phyloP scores from a whole-genome alignment of 2,113 vertebrate genomes.

The Megaceryle torquata region DNA sequence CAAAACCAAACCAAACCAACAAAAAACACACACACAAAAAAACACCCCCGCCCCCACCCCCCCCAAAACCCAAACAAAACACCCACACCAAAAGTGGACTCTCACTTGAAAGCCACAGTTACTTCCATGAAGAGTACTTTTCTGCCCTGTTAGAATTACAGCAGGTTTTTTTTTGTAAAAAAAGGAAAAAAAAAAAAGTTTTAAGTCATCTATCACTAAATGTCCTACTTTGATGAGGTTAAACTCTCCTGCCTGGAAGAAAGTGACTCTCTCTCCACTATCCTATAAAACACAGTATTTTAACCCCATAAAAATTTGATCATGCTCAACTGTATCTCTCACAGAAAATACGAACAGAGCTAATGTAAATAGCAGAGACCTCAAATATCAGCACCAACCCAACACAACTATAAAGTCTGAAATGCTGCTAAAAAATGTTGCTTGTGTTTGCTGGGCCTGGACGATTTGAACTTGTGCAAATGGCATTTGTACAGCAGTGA shows the following conservation, averaged over 20 bases:
- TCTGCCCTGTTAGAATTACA: background rate
- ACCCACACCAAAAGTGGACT: background rate
- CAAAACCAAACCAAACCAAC: too few species aligned
- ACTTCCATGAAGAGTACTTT: background rate
- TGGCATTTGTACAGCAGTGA: background rate
- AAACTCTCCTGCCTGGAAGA: background rate
- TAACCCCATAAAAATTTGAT: background rate
- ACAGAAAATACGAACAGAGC: background rate
- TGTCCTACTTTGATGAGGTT: background rate
- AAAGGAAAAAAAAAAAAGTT: background rate
- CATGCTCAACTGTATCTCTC: background rate
- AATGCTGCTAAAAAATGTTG: background rate
- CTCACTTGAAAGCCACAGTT: background rate
- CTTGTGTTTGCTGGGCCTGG: background rate
- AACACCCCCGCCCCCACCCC: too few species aligned
- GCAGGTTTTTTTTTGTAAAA: background rate
- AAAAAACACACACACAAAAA: too few species aligned
- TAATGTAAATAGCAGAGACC: background rate
- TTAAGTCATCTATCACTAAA: background rate
- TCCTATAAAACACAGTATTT: background rate
- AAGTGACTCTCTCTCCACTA: background rate
- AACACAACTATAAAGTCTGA: background rate
- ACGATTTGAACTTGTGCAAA: background rate
- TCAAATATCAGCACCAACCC: background rate
- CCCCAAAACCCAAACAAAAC: too few species aligned